These are phyloP conservation scores for Lymantria monacha DNA, from an alignment of 2,888 invertebrate genomes.

Conservation along the genomic window DNA sequence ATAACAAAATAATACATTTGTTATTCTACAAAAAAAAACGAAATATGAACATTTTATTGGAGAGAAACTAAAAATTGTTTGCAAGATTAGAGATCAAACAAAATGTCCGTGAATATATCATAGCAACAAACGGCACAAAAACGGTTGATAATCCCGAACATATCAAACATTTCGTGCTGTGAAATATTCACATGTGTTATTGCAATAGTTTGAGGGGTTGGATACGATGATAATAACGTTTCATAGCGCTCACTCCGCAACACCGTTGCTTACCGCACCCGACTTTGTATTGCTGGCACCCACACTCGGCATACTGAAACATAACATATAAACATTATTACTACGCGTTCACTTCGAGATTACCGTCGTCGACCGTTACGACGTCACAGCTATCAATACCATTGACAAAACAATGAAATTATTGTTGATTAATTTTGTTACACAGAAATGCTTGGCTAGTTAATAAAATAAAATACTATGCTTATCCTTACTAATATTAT, in stretches of 20 bases:
- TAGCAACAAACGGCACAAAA: conserved; percentile 55
- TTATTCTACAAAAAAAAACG: conserved; percentile 45
- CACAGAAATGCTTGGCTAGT: too few species aligned
- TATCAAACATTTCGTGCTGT: conserved; percentile 56
- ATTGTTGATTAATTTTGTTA: too few species aligned
- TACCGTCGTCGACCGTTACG: too few species aligned
- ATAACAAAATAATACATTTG: conserved; percentile 60
- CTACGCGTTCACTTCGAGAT: too few species aligned
- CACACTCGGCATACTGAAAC: conserved; percentile 43
- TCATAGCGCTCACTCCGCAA: conserved; percentile 49
- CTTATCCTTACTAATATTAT: too few species aligned
- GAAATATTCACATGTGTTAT: conserved; percentile 71
- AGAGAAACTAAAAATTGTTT: conserved; percentile 48
- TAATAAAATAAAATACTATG: too few species aligned
- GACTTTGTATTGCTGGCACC: conserved; percentile 38
- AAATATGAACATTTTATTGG: conserved; percentile 39
- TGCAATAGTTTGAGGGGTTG: conserved; percentile 45
- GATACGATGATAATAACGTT: conserved; percentile 14
- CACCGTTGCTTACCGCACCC: conserved; percentile 56
- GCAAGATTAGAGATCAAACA: conserved; percentile 72
- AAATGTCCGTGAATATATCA: conserved; percentile 65
- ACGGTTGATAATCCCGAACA: conserved; percentile 54
- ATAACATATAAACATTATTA: neutral
- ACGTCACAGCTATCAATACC: too few species aligned
- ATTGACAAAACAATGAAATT: too few species aligned